phyloP scores from a whole-genome alignment of 2,888 invertebrate genomes.

The Hymenopus coronatus region DNA sequence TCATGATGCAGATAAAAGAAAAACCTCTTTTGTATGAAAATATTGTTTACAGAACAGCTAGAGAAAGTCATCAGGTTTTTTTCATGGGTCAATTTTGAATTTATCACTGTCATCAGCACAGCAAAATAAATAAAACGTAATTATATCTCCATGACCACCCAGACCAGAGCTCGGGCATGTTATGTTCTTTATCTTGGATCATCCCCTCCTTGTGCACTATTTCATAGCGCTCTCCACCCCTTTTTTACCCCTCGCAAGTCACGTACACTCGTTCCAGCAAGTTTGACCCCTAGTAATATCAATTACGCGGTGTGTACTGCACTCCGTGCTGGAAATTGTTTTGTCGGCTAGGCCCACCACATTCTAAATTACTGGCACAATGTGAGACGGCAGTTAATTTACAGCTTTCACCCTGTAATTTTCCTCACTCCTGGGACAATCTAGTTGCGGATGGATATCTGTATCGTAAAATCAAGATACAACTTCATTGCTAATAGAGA shows the following conservation, averaged over 20 bases:
- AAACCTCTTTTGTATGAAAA: no score
- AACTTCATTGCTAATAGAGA: neutral
- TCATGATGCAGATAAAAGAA: no score
- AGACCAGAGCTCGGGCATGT: neutral
- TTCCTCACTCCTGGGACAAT: neutral
- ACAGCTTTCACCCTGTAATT: neutral
- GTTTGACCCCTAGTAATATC: conserved; percentile 3
- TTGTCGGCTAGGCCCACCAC: neutral
- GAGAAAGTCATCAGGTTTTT: no score
- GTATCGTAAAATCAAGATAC: neutral
- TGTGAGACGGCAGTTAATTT: neutral
- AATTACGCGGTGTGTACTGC: neutral
- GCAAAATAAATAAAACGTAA: neutral
- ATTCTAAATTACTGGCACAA: neutral
- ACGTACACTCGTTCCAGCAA: conserved; percentile 6
- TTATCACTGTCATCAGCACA: neutral
- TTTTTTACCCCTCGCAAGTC: neutral
- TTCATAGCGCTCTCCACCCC: neutral
- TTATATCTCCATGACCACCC: neutral
- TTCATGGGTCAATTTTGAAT: no score
- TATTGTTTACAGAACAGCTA: no score
- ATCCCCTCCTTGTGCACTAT: neutral
- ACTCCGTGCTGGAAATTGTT: neutral
- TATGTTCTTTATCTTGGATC: neutral
- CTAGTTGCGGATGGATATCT: neutral